These are phyloP conservation scores for Microtus montanus DNA, from an alignment of 2,113 vertebrate species.

Conservation along the genomic window DNA sequence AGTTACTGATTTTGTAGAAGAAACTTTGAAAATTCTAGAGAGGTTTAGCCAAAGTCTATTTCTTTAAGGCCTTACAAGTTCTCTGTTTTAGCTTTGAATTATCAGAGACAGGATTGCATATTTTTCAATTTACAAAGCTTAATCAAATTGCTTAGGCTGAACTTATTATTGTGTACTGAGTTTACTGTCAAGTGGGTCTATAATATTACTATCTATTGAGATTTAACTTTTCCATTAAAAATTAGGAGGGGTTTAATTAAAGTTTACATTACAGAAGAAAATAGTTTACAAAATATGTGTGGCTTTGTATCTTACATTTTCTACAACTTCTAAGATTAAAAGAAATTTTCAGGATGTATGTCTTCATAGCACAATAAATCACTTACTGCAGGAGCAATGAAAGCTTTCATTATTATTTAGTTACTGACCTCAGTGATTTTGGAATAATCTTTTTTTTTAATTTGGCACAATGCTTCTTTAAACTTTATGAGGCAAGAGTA, in stretches of 20 bases:
- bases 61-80: slow-evolving; percentile 52
- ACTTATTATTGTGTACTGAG: slow-evolving; percentile 20
- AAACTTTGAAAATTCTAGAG: slow-evolving; percentile 26
- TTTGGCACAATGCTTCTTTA: neutral
- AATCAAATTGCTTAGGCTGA: slow-evolving; percentile 67
- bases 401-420: neutral
- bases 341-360: neutral
- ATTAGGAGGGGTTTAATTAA: slow-evolving; percentile 49
- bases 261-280: slow-evolving; percentile 50
- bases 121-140: slow-evolving; percentile 51
- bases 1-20: slow-evolving; percentile 66
- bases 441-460: neutral
- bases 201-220: slow-evolving; percentile 55
- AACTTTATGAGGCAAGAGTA: neutral
- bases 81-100: slow-evolving; percentile 63
- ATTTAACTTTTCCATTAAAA: slow-evolving; percentile 41
- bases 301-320: slow-evolving; percentile 28
- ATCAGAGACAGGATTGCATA: slow-evolving; percentile 49
- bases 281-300: slow-evolving; percentile 41
- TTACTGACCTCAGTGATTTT: slow-evolving; percentile 13
- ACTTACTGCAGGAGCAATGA: neutral
- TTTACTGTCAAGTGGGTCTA: slow-evolving; percentile 15
- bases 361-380: neutral
- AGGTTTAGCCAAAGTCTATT: slow-evolving; percentile 40
- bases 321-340: neutral